Base-by-base conservation (phyloP, 2,113 vertebrate species). In the Indicator indicator region DNA sequence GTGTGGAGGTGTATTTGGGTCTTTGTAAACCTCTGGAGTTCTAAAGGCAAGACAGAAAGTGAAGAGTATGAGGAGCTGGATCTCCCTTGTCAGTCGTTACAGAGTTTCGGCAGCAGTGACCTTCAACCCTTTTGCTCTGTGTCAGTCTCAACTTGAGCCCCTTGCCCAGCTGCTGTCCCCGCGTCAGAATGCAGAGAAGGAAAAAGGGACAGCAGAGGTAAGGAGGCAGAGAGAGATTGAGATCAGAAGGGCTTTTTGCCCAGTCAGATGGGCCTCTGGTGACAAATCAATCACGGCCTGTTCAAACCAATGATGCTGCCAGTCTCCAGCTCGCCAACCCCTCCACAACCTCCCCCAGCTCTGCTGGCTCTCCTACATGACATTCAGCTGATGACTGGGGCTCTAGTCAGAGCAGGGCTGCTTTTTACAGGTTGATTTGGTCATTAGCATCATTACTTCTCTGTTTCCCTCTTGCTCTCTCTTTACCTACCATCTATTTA, bases 271-370 rank as follows among this genome's bases (percentile, higher is more conserved):
- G 95, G 96, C 96, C 96, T 96, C 93, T 88, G 96, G 97, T 97
- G 98, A 97, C 97, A 97, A 96, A 97, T 98, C 96, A 96, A 95
- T 97, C 97, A 97, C 94, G 74, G 92, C 96, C 96, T 73, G 84
- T 94, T 98, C 96, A 98, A 96, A 95, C 97, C 95, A 87, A 90
- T 94, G 97, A 86, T 96, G 79, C 94, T 92, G 97, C 96, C 96
- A 94, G 97, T 79, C 96, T 91, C 87, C 84, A 62, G 93, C 90
- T 91, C 93, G 64, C 92, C 94, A 76, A 95, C 86, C 91, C 94
- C 87, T 93, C 84, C 93, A 68, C 94, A 90, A 33, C 95, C 89
- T 94, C 95, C 95, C 96, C 92, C 81, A 38, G 75, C 93, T 95
- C 95, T 88, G 69, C 88, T 59, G 89, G 88, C 90, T 71, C 84